Evolutionary conservation across 2,797 vertebrate genomes (phyloP).

Genomic region (Smutsia gigantea): DNA sequence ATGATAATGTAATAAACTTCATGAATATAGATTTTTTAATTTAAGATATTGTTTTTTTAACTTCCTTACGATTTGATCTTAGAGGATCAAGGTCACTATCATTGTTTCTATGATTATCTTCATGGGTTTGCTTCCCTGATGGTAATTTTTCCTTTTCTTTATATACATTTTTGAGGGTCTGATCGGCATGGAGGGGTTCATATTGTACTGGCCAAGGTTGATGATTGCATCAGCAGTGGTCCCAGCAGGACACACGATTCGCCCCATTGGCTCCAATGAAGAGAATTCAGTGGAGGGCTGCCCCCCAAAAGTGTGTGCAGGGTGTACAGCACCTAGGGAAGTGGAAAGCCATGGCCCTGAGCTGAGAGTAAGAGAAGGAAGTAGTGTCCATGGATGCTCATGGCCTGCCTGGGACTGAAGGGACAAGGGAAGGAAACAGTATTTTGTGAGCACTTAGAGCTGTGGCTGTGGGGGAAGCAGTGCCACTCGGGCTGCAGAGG

Average conservation of each 20-base stretch:
- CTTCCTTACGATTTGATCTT: slow-evolving; percentile 19
- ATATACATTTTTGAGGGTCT: background rate
- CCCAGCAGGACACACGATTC: background rate
- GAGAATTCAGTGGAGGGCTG: background rate
- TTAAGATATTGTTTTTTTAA: background rate
- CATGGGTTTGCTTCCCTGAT: background rate
- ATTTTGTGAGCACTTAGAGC: background rate
- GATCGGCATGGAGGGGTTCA: background rate
- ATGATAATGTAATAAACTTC: background rate
- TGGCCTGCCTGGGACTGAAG: background rate
- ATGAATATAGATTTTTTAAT: background rate
- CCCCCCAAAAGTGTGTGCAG: background rate
- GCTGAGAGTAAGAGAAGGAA: background rate
- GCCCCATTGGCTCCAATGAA: background rate
- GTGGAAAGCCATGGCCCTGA: background rate
- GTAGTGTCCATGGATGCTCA: accelerated
- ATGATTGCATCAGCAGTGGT: background rate
- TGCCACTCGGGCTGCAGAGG: background rate
- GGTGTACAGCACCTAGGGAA: background rate
- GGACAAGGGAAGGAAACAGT: background rate
- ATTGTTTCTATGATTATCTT: background rate
- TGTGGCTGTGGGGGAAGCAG: background rate
- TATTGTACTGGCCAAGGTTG: background rate
- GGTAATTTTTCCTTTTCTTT: background rate
- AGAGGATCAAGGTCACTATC: background rate